Evolutionary conservation across 2,888 invertebrate genomes (phyloP).

Genomic region (Eupithecia pulchellata): DNA sequence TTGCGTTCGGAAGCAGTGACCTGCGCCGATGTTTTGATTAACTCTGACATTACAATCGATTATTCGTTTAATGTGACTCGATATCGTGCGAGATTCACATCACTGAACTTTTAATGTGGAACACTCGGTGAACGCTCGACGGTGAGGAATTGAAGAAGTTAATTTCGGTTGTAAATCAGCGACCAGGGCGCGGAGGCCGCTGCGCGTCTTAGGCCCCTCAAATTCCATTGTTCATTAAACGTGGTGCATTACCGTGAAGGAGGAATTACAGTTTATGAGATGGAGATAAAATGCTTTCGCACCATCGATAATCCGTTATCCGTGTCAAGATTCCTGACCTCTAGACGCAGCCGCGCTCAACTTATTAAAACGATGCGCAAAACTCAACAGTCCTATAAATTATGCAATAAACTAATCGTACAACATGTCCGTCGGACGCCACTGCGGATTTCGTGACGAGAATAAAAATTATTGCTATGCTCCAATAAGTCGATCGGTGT

Average conservation of each 20-base stretch:
- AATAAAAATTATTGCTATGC: slow-evolving; percentile 77
- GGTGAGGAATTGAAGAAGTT: slow-evolving; percentile 20
- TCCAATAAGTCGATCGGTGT: slow-evolving; percentile 79
- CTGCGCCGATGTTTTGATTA: slow-evolving; percentile 83
- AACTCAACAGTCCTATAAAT: slow-evolving; percentile 61
- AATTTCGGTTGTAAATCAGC: slow-evolving; percentile 34
- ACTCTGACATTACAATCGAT: slow-evolving; percentile 82
- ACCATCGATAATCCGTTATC: slow-evolving; percentile 48
- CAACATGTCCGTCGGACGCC: slow-evolving; percentile 64
- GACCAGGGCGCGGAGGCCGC: slow-evolving; percentile 17
- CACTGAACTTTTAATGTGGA: slow-evolving; percentile 59
- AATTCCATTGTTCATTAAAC: slow-evolving; percentile 40
- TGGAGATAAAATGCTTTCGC: slow-evolving; percentile 48
- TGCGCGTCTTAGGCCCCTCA: slow-evolving; percentile 32
- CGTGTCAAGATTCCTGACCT: slow-evolving; percentile 43
- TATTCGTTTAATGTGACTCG: slow-evolving; percentile 77
- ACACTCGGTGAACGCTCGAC: slow-evolving; percentile 41
- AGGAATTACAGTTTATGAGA: slow-evolving; percentile 47
- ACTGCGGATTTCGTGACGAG: slow-evolving; percentile 69
- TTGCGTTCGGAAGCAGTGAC: slow-evolving; percentile 81
- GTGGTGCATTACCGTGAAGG: slow-evolving; percentile 37
- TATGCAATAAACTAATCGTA: slow-evolving; percentile 69
- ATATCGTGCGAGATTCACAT: slow-evolving; percentile 60
- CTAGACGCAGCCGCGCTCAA: slow-evolving; percentile 39
- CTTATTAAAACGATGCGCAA: slow-evolving; percentile 54